These are phyloP conservation scores for Cephonodes hylas DNA, from an alignment of 2,888 invertebrate genomes.

Conservation along the genomic window DNA sequence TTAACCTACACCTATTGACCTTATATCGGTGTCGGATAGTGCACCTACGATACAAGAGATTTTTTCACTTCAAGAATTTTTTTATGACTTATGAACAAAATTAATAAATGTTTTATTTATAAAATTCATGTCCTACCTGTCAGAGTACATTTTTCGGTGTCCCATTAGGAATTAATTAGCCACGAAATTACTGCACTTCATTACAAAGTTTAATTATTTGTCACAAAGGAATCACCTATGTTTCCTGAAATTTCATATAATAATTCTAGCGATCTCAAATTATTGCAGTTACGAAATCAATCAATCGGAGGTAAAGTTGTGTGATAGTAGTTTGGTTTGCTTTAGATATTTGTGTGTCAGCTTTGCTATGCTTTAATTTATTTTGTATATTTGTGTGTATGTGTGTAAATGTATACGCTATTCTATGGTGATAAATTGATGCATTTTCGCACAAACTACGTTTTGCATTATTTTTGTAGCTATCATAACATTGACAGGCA, in stretches of 20 bases:
- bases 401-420: neutral
- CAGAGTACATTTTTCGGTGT: no score
- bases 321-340: conserved; percentile 12
- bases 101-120: no score
- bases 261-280: neutral
- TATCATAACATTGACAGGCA: no score
- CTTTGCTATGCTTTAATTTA: conserved; percentile 18
- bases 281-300: neutral
- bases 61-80: no score
- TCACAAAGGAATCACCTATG: neutral
- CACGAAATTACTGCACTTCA: conserved; percentile 40
- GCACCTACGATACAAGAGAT: no score
- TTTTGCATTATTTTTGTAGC: neutral
- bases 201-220: neutral
- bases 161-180: neutral
- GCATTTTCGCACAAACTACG: conserved; percentile 6
- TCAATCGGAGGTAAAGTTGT: neutral
- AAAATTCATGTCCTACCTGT: no score
- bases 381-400: neutral
- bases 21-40: no score
- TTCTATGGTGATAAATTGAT: neutral
- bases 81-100: no score
- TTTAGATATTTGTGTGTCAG: neutral
- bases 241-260: neutral
- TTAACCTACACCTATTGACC: no score